Base-by-base conservation (phyloP, 2,113 vertebrate species). In the Arvicanthis niloticus region DNA sequence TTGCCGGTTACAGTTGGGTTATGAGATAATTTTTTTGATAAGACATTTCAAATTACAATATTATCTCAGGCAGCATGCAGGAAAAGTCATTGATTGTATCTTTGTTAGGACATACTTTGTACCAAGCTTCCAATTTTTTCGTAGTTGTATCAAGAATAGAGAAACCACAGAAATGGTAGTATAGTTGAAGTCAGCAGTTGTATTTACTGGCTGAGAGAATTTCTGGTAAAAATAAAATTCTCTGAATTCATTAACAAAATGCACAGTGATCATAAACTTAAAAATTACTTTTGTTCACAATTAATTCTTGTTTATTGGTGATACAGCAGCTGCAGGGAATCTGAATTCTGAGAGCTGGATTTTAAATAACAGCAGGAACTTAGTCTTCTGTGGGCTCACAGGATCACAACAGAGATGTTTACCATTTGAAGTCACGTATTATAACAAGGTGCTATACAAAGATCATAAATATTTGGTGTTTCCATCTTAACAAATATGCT, bases 61-160 rank as follows among this genome's bases (percentile, higher is more conserved):
- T 98, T 98, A 98, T 98, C 97, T 97, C 98, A 99, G 98, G 99
- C 98, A 98, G 98, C 99, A 99, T 99, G 99, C 99, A 99, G 98
- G 98, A 97, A 98, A 98, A 98, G 97, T 98, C 2, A 95, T 99
- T 99, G 99, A 99, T 98, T 98, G 93, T 98, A 98, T 93, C 97
- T 98, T 96, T 97, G 95, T 98, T 95, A 98, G 98, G 97, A 98
- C 97, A 98, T 76, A 98, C 96, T 98, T 99, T 98, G 98, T 97
- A 98, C 97, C 97, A 97, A 97, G 95, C 97, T 98, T 98, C 97
- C 96, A 95, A 97, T 98, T 98, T 96, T 81, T 97, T 98, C 97
- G 97, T 98, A 96, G 87, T 98, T 98, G 97, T 97, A 98, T 97
- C 97, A 97, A 98, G 96, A 98, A 92, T 98, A 98, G 98, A 98